Evolutionary conservation across 30 jellyfish, hydroid and myxozoan species (phyloP), one percentile per base, ranked within the genome.

Genomic region (Morbakka virulenta): DNA sequence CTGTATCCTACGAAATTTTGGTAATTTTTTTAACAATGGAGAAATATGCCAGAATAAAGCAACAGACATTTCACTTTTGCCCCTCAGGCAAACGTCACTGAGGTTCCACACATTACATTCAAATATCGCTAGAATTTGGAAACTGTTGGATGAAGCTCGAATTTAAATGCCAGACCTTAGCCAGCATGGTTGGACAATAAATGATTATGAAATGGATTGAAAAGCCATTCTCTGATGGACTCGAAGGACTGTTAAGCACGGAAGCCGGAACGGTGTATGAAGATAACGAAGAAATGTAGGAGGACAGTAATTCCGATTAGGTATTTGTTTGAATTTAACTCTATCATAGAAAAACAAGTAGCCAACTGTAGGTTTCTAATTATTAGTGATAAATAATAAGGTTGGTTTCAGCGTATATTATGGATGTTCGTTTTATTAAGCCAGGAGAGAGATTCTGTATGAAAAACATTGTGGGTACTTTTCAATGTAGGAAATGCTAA

Each of bases 1-100:
- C 86, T 3, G 27, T 4, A 4, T 76, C 76, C 26, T 87, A 4
- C 87, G 87, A 20, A 71, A 76, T 28, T 76, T 76, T 28, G 6
- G 27, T 13, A 87, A 32, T 23, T 76, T 76, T 52, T 11, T 76
- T 76, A 76, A 65, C 87, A 76, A 27, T 26, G 87, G 85, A 51
- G 85, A 47, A 50, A 32, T 32, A 28, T 29, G 28, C 62, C 76
- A 69, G 28, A 17, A 36, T 69, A 6, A 31, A 32, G 29, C 31
- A 12, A 36, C 35, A 14, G 81, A 69, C 28, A 31, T 69, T 6
- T 69, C 81, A 32, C 31, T 69, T 3, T 14, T 69, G 6, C 81
- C 81, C 22, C 81, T 24, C 4, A 29, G 81, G 22, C 72, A 32
- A 26, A 3, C 81, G 35, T 26, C 81, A 11, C 35, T 69, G 74